Evolutionary conservation across 2,113 vertebrate species (phyloP).

Genomic region (Zosterops borbonicus): DNA sequence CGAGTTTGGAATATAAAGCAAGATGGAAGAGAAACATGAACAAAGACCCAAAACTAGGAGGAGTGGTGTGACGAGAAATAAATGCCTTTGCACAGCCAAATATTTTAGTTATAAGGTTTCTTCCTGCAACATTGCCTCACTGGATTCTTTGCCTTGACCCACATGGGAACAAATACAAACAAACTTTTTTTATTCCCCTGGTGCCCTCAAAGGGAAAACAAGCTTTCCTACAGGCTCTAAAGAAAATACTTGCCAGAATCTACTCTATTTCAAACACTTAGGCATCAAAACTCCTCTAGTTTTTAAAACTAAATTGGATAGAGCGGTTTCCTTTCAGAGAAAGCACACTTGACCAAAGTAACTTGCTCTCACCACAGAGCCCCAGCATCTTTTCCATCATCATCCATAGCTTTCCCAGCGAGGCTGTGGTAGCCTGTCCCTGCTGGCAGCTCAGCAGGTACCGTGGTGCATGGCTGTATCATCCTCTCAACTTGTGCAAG

Average conservation of each 20-base stretch:
- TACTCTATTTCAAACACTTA: not conserved
- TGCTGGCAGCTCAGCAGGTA: accelerated
- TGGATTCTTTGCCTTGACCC: not conserved
- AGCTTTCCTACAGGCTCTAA: not conserved
- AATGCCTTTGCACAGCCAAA: not conserved
- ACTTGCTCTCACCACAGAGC: not conserved
- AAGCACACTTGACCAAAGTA: not conserved
- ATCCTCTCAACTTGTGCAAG: not conserved
- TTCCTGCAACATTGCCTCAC: not conserved
- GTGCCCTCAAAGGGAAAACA: not conserved
- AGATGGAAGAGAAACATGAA: not conserved
- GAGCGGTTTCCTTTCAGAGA: not conserved
- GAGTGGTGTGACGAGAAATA: not conserved
- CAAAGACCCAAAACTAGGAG: not conserved
- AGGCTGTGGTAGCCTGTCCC: accelerated
- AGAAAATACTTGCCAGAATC: not conserved
- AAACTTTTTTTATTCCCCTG: not conserved
- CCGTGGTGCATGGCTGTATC: accelerated
- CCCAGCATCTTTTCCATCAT: not conserved
- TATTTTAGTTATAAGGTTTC: not conserved
- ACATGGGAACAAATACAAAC: not conserved
- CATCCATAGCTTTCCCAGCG: accelerated
- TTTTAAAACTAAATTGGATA: not conserved
- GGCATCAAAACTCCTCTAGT: not conserved
- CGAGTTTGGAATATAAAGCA: not conserved